These are phyloP conservation scores for Champsocephalus esox DNA, from an alignment of 2,797 vertebrate genomes.

Conservation along the genomic window DNA sequence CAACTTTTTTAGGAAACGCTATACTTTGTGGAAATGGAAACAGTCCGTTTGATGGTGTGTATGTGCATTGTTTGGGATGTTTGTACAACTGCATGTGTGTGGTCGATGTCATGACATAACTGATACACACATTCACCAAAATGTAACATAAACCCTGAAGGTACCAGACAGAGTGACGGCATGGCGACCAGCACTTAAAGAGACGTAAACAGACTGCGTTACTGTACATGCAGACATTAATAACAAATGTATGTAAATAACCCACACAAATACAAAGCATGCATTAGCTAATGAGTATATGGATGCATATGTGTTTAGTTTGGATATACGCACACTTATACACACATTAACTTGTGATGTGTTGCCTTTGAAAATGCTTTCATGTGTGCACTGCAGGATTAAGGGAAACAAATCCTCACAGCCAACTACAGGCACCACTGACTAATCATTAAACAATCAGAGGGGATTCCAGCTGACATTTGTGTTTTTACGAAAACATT, in stretches of 20 bases:
- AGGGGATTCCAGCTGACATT: conserved; percentile 20
- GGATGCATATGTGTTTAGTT: conserved; percentile 7
- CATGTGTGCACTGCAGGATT: conserved; percentile 53
- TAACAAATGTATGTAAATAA: conserved; percentile 2
- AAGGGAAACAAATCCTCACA: conserved; percentile 56
- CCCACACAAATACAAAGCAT: not conserved
- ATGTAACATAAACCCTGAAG: conserved; percentile 32
- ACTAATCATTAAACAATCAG: conserved; percentile 37
- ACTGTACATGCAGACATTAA: not conserved
- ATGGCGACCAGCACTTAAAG: not conserved
- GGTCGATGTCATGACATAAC: conserved; percentile 1
- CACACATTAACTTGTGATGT: conserved; percentile 10
- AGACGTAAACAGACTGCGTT: not conserved
- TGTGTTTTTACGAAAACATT: conserved; percentile 19
- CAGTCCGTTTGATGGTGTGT: not conserved
- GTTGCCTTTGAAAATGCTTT: conserved; percentile 24
- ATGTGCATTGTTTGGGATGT: not conserved
- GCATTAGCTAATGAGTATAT: not conserved
- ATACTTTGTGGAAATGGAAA: not conserved
- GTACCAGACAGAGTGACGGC: conserved; percentile 24
- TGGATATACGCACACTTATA: not conserved
- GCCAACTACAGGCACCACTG: conserved; percentile 41
- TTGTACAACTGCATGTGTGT: conserved; percentile 1
- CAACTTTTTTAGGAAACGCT: not conserved
- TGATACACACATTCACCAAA: not conserved